Percentiles rank a stretch among this genome's conserved stretches.
Evolutionary conservation across 2,797 vertebrate genomes (phyloP).

Genomic region (Triplophysa bombifrons): DNA sequence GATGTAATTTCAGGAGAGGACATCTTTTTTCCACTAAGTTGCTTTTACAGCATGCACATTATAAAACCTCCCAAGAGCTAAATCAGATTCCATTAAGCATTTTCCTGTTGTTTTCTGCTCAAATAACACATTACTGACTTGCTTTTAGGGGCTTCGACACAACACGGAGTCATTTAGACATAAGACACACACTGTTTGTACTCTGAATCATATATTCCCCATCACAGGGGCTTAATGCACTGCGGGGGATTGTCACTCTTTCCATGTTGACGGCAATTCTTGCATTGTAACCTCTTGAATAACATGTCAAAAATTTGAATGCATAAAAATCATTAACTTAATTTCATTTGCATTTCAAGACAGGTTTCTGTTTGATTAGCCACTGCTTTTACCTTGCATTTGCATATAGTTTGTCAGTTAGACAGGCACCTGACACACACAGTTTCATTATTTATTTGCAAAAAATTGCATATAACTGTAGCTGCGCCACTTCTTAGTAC

Average conservation of each 20-base stretch:
- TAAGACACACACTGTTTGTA: slow-evolving; percentile 15
- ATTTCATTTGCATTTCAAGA: neutral
- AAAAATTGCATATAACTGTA: neutral
- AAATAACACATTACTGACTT: slow-evolving; percentile 37
- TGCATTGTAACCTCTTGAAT: slow-evolving; percentile 19
- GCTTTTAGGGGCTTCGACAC: slow-evolving; percentile 38
- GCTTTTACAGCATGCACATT: slow-evolving; percentile 32
- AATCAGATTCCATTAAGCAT: slow-evolving; percentile 43
- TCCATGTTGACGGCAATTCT: slow-evolving; percentile 10
- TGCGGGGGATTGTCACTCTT: slow-evolving; percentile 10
- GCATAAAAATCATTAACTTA: neutral
- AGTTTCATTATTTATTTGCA: slow-evolving; percentile 12
- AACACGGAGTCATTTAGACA: slow-evolving; percentile 36
- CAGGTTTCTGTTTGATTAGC: neutral
- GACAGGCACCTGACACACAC: neutral
- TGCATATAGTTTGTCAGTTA: slow-evolving; percentile 3
- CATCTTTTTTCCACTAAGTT: slow-evolving; percentile 39
- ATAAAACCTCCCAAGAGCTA: slow-evolving; percentile 43
- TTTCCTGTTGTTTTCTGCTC: slow-evolving; percentile 35
- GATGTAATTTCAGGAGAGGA: slow-evolving; percentile 25
- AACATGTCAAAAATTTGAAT: slow-evolving; percentile 16
- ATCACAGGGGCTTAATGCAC: neutral
- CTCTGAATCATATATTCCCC: slow-evolving; percentile 25
- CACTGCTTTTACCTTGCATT: no score
- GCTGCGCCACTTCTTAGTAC: slow-evolving; percentile 11